These are phyloP conservation scores for Cheilosia scutellata DNA, from an alignment of 2,888 invertebrate genomes.

Conservation along the genomic window DNA sequence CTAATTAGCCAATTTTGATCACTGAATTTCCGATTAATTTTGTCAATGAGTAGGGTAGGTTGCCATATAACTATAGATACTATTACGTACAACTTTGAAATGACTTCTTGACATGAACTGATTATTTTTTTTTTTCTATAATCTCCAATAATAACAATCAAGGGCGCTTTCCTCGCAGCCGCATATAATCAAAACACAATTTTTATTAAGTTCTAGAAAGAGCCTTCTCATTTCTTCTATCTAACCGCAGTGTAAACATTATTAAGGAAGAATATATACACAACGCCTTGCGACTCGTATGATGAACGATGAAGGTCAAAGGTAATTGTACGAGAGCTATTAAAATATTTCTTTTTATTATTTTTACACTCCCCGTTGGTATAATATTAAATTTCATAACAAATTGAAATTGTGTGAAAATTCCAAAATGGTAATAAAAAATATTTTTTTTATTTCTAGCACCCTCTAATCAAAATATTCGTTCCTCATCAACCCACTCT, in stretches of 20 bases:
- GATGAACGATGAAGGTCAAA: slow-evolving; percentile 12
- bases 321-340: not conserved
- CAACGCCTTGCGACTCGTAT: not conserved
- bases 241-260: not conserved
- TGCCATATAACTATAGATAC: not conserved
- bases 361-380: not conserved
- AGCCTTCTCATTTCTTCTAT: not conserved
- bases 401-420: slow-evolving; percentile 3
- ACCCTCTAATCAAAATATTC: slow-evolving; percentile 9
- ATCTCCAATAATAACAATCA: slow-evolving; percentile 14
- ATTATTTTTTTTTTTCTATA: slow-evolving; percentile 11
- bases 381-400: slow-evolving; percentile 20
- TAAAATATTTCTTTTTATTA: not conserved
- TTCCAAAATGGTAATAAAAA: not conserved
- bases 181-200: not conserved
- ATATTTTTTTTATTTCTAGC: not conserved
- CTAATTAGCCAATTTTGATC: not conserved
- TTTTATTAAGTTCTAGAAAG: not conserved
- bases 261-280: not conserved
- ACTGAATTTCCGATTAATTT: slow-evolving; percentile 6
- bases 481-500: not conserved
- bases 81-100: slow-evolving; percentile 8
- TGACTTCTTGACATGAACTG: slow-evolving; percentile 42
- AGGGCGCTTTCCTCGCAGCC: not conserved
- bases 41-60: not conserved